Conservation (phyloP, 1,140 invertebrate species). For the Monochamus saltuarius region DNA sequence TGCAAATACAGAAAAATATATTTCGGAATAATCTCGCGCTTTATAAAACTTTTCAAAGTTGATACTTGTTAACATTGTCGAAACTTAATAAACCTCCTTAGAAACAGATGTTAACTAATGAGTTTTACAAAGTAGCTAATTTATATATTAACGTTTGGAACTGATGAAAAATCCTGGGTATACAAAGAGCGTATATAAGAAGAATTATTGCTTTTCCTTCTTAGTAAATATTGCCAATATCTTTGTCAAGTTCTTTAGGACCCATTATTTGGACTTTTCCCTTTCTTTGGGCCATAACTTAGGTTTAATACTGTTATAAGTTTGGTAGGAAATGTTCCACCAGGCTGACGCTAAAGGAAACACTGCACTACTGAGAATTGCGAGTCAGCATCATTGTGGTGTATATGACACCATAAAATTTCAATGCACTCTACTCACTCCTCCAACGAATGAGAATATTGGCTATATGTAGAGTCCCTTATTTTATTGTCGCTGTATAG, state of each 20-base stretch:
- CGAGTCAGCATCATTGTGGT: slow-evolving; percentile 7
- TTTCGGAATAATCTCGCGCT: too few species aligned
- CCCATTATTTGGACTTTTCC: slow-evolving; percentile 8
- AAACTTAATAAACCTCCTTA: too few species aligned
- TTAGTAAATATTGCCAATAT: slow-evolving; percentile 2
- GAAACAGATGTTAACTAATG: too few species aligned
- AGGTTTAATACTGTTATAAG: slow-evolving; percentile 7
- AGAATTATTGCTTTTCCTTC: slow-evolving; percentile 3
- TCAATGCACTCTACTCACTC: slow-evolving; percentile 3
- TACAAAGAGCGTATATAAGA: not conserved
- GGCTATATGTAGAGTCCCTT: too few species aligned
- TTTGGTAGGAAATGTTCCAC: slow-evolving; percentile 5
- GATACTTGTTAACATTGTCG: too few species aligned
- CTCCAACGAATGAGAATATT: too few species aligned
- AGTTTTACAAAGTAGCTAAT: too few species aligned
- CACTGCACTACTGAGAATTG: slow-evolving; percentile 5
- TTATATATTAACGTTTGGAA: too few species aligned
- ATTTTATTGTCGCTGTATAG: too few species aligned
- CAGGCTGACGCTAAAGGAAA: slow-evolving; percentile 3
- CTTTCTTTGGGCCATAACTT: slow-evolving; percentile 5
- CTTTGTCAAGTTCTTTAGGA: slow-evolving; percentile 7
- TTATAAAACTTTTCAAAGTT: too few species aligned
- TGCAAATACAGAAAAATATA: too few species aligned
- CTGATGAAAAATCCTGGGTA: too few species aligned
- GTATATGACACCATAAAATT: slow-evolving; percentile 7